Percentiles rank a stretch among this genome's conserved stretches.
Evolutionary conservation across 53 echinoderm and acorn worm species (phyloP).

Genomic region (Echinarachnius parma): DNA sequence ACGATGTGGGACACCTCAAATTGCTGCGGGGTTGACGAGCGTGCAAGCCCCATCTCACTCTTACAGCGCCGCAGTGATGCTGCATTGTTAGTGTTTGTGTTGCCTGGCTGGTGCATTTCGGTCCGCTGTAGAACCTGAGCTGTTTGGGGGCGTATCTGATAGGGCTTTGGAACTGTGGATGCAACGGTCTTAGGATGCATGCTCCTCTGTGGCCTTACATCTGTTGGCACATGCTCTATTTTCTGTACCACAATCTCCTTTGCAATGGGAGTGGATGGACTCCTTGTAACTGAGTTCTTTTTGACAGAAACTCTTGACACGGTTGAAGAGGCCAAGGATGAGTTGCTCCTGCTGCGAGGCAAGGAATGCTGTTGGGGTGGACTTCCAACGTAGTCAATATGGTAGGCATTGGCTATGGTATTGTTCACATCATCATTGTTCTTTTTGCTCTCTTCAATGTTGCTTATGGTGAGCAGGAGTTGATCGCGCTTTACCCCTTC

Average conservation of each 20-base stretch:
- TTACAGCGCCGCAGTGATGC: constrained; percentile 45
- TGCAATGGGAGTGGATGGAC: constrained; percentile 19
- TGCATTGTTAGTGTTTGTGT: constrained; percentile 7
- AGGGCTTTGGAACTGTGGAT: constrained; percentile 63
- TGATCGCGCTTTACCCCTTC: constrained; percentile 67
- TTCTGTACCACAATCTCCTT: constrained; percentile 23
- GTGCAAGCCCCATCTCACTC: constrained; percentile 18
- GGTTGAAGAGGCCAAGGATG: neutral
- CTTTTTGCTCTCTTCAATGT: constrained; percentile 77
- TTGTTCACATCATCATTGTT: constrained; percentile 67
- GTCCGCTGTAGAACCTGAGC: constrained; percentile 53
- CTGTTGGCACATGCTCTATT: constrained; percentile 30
- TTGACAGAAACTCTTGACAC: constrained; percentile 20
- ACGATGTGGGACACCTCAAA: constrained; percentile 27
- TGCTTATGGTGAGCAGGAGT: constrained; percentile 65
- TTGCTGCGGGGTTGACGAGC: neutral
- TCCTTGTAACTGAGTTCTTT: constrained; percentile 16
- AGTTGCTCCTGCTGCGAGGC: neutral
- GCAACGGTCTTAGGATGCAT: constrained; percentile 62
- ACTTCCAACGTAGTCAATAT: constrained; percentile 62
- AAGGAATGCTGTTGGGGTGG: neutral
- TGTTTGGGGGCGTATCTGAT: constrained; percentile 53
- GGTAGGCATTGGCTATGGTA: constrained; percentile 68
- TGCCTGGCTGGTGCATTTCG: constrained; percentile 29
- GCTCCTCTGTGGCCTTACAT: constrained; percentile 57